Percentiles rank a stretch among this genome's conserved stretches.
Conservation (phyloP, 2,113 vertebrate genomes). For the Nothocercus julius region DNA sequence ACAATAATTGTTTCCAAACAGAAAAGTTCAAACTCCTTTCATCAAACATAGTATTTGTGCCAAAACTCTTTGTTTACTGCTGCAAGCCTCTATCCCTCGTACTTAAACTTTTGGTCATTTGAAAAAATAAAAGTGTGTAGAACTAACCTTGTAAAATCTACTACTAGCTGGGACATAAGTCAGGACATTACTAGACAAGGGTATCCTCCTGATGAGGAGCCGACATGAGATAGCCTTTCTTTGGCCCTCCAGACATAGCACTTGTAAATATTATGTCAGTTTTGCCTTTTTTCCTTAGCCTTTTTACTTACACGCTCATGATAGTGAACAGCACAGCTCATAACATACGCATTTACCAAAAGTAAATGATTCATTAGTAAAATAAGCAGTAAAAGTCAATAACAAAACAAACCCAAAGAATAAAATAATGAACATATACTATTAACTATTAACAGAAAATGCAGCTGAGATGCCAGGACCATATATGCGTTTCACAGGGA, state of each 20-base stretch:
- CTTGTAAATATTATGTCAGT: not conserved
- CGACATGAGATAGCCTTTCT: not conserved
- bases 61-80: not conserved
- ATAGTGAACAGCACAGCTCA: not conserved
- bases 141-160: not conserved
- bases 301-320: not conserved
- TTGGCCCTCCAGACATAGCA: not conserved
- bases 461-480: not conserved
- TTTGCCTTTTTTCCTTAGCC: not conserved
- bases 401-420: not conserved
- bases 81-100: not conserved
- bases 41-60: not conserved
- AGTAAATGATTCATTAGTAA: not conserved
- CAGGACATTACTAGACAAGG: not conserved
- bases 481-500: not conserved
- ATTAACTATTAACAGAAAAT: not conserved
- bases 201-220: not conserved
- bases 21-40: not conserved
- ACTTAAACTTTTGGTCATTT: not conserved
- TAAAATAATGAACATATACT: not conserved
- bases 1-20: conserved; percentile 26
- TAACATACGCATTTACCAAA: not conserved
- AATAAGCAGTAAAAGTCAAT: not conserved
- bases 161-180: not conserved
- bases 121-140: not conserved